Conservation (phyloP, 2,797 vertebrate species). For the Pyrrhura leucotis region DNA sequence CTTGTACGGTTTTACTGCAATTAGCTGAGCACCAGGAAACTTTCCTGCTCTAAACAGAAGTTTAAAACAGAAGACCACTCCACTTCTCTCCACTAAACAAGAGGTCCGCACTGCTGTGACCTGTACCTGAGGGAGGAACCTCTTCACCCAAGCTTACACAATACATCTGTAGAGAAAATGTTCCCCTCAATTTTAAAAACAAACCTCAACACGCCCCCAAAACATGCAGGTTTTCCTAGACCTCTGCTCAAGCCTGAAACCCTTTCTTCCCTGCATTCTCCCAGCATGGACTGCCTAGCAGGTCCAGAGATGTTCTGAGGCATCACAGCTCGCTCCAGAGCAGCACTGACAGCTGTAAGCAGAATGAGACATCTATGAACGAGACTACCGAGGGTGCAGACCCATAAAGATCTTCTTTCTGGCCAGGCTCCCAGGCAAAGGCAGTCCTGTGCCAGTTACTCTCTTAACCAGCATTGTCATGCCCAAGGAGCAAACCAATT, state of each 20-base stretch:
- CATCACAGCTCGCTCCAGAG: not conserved
- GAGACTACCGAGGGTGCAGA: not conserved
- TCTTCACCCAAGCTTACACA: not conserved
- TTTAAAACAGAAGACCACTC: not conserved
- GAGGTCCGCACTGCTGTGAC: not conserved
- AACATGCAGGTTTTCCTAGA: not conserved
- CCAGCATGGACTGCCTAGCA: not conserved
- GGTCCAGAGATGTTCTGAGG: not conserved
- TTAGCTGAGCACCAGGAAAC: not conserved
- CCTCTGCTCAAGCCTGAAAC: not conserved
- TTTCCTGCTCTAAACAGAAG: not conserved
- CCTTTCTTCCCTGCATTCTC: not conserved
- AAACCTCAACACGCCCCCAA: not conserved
- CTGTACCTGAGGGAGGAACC: rapidly evolving
- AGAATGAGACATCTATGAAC: not conserved
- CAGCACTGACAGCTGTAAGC: not conserved
- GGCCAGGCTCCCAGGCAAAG: not conserved
- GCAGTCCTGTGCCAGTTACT: not conserved
- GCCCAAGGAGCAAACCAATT: not conserved
- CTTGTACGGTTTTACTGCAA: not conserved
- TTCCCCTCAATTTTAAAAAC: not conserved
- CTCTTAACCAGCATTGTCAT: not conserved
- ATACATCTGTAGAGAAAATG: not conserved
- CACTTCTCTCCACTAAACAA: not conserved
- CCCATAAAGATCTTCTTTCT: not conserved